Evolutionary conservation across 2,888 invertebrate genomes (phyloP), one percentile per base, ranked within the genome.

Genomic region (Petrophora chlorosata): DNA sequence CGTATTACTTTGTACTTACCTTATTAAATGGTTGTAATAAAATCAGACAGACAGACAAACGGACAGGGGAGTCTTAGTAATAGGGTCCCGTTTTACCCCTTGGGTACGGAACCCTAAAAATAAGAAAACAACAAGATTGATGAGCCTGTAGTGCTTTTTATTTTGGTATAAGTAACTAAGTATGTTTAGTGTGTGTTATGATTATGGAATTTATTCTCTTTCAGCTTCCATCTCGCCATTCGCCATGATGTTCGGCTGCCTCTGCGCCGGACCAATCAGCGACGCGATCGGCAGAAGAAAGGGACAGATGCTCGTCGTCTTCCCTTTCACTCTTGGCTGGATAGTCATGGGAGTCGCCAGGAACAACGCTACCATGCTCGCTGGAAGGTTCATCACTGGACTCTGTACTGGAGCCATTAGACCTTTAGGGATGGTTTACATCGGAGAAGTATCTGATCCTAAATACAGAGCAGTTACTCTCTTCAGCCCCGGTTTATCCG

Each of bases 401-500:
- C 2, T 79, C 0, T 67, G 68, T 17, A 56, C 66, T 0, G 81
- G 82, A 9, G 64, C 76, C 1, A 56, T 63, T 3, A 72, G 73
- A 50, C 67, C 81, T 2, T 45, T 70, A 4, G 44, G 46, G 36
- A 53, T 75, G 49, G 78, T 81, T 0, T 82, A 78, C 39, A 54
- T 82, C 1, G 70, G 78, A 35, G 82, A 82, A 65, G 52, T 76
- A 5, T 65, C 74, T 0, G 73, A 74, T 8, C 81, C 82, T 0
- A 78, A 76, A 48, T 70, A 74, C 34, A 70, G 82, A 63, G 56
- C 67, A 0, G 47, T 71, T 0, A 60, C 71, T 0, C 55, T 82
- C 1, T 63, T 75, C 15, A 62, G 61, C 2, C 71, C 73, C 1
- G 62, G 73, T 1, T 29, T 76, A 17, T 61, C 70, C 0, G 26